Conservation (phyloP, 2,888 invertebrate species). For the Sinotaia quadrata region DNA sequence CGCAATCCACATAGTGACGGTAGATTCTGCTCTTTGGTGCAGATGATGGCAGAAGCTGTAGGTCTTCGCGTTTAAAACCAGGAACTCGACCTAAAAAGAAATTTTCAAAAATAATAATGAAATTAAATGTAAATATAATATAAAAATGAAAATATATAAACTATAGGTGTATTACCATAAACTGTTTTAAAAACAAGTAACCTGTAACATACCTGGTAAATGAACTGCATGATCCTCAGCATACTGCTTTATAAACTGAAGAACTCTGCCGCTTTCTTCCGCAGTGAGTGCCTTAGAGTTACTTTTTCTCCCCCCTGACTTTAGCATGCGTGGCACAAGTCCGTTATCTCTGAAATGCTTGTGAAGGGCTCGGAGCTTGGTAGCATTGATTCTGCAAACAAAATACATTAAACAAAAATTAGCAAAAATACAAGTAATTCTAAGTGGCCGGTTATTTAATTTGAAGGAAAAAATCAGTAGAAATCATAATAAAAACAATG, state of each 20-base stretch:
- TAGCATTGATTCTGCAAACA: conserved; percentile 21
- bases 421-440: not conserved
- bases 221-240: conserved; percentile 32
- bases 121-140: too few relatives aligned
- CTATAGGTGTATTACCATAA: too few relatives aligned
- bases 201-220: conserved; percentile 36
- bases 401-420: not conserved
- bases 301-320: conserved; percentile 15
- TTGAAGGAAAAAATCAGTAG: too few relatives aligned
- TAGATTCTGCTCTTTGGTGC: conserved; percentile 16
- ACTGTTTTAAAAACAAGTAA: too few relatives aligned
- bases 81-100: too few relatives aligned
- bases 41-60: conserved; percentile 24
- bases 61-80: conserved; percentile 29
- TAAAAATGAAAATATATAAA: too few relatives aligned
- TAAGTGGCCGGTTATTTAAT: too few relatives aligned
- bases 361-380: conserved; percentile 11
- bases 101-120: too few relatives aligned
- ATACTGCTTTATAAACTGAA: conserved; percentile 29
- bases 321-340: conserved; percentile 1
- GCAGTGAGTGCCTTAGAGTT: conserved; percentile 13
- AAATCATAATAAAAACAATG: not conserved
- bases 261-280: conserved; percentile 24
- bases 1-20: not conserved
- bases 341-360: conserved; percentile 25